A percentile compares a stretch with the other conserved stretches of the same genome.
Evolutionary conservation across 1,140 invertebrate genomes (phyloP).

Genomic region (Mesaphorura yosii): DNA sequence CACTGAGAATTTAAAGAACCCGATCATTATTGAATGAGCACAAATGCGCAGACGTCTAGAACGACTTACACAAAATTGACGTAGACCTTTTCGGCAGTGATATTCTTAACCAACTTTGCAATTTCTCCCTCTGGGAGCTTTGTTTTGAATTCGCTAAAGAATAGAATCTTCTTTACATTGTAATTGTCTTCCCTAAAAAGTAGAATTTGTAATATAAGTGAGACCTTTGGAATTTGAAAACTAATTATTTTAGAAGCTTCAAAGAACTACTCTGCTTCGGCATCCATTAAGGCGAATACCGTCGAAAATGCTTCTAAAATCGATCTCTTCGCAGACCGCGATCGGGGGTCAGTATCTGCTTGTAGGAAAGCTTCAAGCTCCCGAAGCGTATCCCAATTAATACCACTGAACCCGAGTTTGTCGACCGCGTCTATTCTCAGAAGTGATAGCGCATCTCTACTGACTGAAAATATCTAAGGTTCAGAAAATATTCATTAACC

Average conservation of each 20-base stretch:
- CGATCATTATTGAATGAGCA: too few species aligned
- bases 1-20: neutral
- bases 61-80: neutral
- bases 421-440: conserved; percentile 1
- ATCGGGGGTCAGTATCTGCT: too few species aligned
- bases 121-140: conserved; percentile 1
- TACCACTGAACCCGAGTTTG: conserved; percentile 1
- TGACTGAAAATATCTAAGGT: conserved; percentile 20
- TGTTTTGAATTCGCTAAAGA: conserved; percentile 1
- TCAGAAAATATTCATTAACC: neutral
- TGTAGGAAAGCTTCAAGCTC: too few species aligned
- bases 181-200: conserved; percentile 12
- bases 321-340: too few species aligned
- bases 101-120: neutral
- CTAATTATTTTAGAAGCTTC: neutral
- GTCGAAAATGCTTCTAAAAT: conserved; percentile 1
- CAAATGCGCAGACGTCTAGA: too few species aligned
- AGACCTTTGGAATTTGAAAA: conserved; percentile 1
- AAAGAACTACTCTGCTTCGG: neutral
- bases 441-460: conserved; percentile 5
- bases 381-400: conserved; percentile 2
- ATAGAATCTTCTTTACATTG: conserved; percentile 10
- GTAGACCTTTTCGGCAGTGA: neutral
- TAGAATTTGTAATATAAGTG: neutral
- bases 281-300: neutral